These are phyloP conservation scores for Limnodromus scolopaceus DNA, from an alignment of 2,797 vertebrate species.

Conservation along the genomic window DNA sequence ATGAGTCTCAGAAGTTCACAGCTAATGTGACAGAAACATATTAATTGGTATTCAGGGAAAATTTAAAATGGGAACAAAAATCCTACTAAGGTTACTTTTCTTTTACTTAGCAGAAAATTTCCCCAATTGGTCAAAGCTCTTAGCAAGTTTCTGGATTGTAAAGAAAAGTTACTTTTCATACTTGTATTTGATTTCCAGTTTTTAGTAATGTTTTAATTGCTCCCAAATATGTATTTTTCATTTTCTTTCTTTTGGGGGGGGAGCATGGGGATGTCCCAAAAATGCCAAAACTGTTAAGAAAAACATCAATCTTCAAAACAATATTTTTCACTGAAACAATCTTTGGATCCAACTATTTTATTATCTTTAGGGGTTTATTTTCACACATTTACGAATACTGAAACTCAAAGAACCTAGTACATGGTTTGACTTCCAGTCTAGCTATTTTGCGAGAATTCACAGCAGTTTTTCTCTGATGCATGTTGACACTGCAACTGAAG, in stretches of 20 bases:
- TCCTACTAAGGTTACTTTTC: neutral
- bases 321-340: neutral
- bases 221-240: neutral
- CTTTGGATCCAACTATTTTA: neutral
- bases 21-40: neutral
- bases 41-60: neutral
- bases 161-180: neutral
- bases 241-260: too few species aligned
- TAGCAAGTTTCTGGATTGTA: neutral
- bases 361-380: neutral
- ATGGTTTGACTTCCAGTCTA: neutral
- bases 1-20: neutral
- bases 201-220: neutral
- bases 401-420: neutral
- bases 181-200: neutral
- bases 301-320: neutral
- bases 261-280: rapidly evolving
- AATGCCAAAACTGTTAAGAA: neutral
- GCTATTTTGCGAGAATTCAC: neutral
- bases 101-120: neutral
- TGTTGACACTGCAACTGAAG: neutral
- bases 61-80: neutral
- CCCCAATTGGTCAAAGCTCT: neutral
- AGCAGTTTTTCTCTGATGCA: neutral
- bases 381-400: neutral